Evolutionary conservation across 2,797 vertebrate species (phyloP), one percentile per base, ranked within the genome.

Genomic region (Enteromius fasciolatus): DNA sequence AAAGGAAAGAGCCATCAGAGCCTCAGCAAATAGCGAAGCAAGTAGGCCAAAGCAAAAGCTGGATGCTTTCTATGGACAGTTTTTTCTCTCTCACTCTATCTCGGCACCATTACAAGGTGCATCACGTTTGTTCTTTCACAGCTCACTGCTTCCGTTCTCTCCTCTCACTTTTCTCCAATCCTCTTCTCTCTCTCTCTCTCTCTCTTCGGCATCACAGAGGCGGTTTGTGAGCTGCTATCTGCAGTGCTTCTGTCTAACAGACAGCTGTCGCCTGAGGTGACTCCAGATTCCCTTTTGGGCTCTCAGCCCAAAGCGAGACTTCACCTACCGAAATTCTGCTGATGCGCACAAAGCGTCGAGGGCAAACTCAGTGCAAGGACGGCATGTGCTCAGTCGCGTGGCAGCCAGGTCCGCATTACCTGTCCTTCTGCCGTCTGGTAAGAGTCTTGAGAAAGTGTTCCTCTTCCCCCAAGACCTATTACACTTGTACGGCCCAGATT

Each of bases 401-500:
- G 46, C 54, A 78, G 76, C 57, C 44, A 63, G 63, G 81, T 80
- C 81, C 18, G 81, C 83, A 81, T 64, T 57, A 76, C 81, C 72
- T 59, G 54, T 48, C 61, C 39, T 64, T 54, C 54, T 18, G 23
- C 46, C 8, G 8, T 83, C 81, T 76, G 61, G 84, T 68, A 77
- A 81, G 78, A 85, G 84, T 74, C 82, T 87, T 86, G 59, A 73
- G 76, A 89, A 89, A 88, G 83, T 90, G 74, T 78, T 82, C 76
- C 86, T 87, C 33, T 8, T 91, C 88, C 88, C 88, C 64, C 28
- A 84, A 84, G 84, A 57, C 66, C 69, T 73, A 70, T 74, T 87
- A 83, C 82, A 87, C 77, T 85, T 77, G 76, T 67, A 73, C 64
- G 83, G 61, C 87, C 88, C 83, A 88, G 86, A 89, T 89, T 85